These are phyloP conservation scores for Papilio aristodemus DNA, from an alignment of 1,140 invertebrate genomes.

Conservation along the genomic window DNA sequence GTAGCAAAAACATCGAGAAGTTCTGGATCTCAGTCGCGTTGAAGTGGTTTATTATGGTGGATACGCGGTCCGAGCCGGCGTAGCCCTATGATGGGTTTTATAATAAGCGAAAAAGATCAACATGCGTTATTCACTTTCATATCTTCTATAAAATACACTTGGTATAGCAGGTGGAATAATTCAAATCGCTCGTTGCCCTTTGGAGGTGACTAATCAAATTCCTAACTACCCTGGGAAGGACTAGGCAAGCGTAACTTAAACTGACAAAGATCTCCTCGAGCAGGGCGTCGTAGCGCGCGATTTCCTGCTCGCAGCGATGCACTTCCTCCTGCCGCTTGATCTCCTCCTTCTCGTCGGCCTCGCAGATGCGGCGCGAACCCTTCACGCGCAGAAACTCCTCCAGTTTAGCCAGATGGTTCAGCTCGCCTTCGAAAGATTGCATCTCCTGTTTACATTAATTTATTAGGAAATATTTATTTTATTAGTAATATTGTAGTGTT, in stretches of 20 bases:
- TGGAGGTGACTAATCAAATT: too few species aligned
- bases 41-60: slow-evolving; percentile 85
- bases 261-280: slow-evolving; percentile 83
- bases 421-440: slow-evolving; percentile 87
- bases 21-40: slow-evolving; percentile 89
- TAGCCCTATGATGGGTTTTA: slow-evolving; percentile 53
- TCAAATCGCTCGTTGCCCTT: too few species aligned
- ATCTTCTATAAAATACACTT: too few species aligned
- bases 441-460: slow-evolving; percentile 81
- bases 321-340: slow-evolving; percentile 80
- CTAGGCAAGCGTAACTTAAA: slow-evolving; percentile 22
- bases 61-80: slow-evolving; percentile 84
- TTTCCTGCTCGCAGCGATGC: slow-evolving; percentile 84
- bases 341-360: slow-evolving; percentile 85
- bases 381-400: slow-evolving; percentile 89
- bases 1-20: slow-evolving; percentile 91
- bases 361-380: slow-evolving; percentile 86
- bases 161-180: too few species aligned
- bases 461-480: background rate
- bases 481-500: too few species aligned
- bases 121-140: too few species aligned
- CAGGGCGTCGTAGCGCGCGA: slow-evolving; percentile 83
- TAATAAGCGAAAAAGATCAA: background rate
- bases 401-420: slow-evolving; percentile 88
- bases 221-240: too few species aligned